Evolutionary conservation across 2,113 vertebrate genomes (phyloP).

Genomic region (Hydropotes inermis): DNA sequence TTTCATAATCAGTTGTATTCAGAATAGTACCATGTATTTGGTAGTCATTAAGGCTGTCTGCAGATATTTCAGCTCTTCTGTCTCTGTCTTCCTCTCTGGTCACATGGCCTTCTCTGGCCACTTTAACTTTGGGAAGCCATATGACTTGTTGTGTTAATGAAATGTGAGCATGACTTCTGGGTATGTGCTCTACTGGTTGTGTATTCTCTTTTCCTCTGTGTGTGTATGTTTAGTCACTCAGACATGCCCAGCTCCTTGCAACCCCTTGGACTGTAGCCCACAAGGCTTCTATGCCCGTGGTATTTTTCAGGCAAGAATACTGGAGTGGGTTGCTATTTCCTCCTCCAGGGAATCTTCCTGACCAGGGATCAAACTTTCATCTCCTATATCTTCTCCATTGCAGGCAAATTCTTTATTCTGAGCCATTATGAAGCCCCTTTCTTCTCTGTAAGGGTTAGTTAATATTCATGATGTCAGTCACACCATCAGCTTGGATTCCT

Average conservation of each 20-base stretch:
- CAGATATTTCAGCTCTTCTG: neutral
- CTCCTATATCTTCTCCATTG: neutral
- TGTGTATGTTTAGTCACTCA: neutral
- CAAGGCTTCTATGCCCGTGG: neutral
- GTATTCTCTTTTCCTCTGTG: neutral
- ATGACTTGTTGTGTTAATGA: neutral
- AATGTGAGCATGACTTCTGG: neutral
- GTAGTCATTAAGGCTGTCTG: neutral
- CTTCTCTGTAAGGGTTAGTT: neutral
- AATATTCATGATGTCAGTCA: neutral
- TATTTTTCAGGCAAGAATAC: neutral
- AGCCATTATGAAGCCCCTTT: neutral
- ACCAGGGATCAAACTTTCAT: neutral
- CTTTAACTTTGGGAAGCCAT: neutral
- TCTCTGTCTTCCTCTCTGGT: neutral
- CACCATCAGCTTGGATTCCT: neutral
- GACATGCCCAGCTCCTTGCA: neutral
- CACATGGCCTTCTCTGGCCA: neutral
- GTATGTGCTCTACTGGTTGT: neutral
- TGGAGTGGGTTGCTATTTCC: neutral
- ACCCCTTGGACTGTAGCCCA: neutral
- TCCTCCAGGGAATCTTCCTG: neutral
- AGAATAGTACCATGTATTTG: neutral
- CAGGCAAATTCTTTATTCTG: neutral
- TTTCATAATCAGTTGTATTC: neutral